Conservation (phyloP, 2,113 vertebrate genomes). For the Ascaphus truei region DNA sequence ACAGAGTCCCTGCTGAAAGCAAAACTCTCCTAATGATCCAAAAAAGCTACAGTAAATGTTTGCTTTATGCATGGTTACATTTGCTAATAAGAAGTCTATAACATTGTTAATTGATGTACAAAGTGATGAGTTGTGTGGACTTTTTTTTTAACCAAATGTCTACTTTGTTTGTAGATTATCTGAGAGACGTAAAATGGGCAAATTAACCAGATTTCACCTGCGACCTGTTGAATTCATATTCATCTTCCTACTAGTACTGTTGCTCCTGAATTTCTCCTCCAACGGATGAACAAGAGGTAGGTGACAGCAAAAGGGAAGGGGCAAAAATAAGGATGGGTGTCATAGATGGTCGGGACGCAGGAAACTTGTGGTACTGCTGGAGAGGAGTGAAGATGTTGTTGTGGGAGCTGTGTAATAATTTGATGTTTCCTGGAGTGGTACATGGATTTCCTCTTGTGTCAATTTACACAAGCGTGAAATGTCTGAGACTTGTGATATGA, state of each 20-base stretch:
- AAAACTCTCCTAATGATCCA: too few species aligned
- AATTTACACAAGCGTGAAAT: slow-evolving; percentile 9
- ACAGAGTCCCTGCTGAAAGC: neutral
- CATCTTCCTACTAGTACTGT: neutral
- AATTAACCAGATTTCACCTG: neutral
- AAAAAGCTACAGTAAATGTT: too few species aligned
- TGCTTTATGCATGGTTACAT: too few species aligned
- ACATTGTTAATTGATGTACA: neutral
- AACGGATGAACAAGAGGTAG: neutral
- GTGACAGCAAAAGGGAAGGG: too few species aligned
- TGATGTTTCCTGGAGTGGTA: slow-evolving; percentile 2
- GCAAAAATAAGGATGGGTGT: neutral
- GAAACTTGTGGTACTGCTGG: slow-evolving; percentile 13
- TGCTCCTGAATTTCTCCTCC: neutral
- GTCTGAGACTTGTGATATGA: neutral
- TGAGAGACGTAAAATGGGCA: neutral
- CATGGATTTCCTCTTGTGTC: slow-evolving; percentile 4
- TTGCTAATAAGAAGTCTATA: too few species aligned
- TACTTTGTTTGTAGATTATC: neutral
- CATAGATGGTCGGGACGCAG: neutral
- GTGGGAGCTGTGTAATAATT: neutral
- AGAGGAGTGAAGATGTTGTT: neutral
- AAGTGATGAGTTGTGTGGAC: neutral
- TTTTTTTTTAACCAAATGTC: neutral
- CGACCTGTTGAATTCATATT: neutral